Conservation (phyloP, 2,113 vertebrate genomes). For the Thomomys bottae region DNA sequence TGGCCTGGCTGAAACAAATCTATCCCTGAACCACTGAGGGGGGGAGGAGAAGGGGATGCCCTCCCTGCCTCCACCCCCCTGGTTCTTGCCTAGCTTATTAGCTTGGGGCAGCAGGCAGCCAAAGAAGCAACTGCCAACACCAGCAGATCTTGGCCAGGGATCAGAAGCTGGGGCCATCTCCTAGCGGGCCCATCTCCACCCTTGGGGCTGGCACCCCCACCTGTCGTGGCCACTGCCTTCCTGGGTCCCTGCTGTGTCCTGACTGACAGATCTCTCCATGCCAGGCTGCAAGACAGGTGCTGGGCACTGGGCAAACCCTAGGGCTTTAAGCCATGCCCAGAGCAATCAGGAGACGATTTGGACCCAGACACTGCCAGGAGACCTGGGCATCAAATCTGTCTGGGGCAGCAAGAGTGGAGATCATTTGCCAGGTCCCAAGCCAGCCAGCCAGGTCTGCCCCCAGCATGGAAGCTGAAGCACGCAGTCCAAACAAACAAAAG, state of each 20-base stretch:
- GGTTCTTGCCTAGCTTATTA: constrained; percentile 27
- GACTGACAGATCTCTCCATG: constrained; percentile 52
- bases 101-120: constrained; percentile 8
- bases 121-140: constrained; percentile 23
- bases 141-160: constrained; percentile 18
- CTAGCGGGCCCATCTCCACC: background rate
- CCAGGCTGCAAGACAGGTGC: constrained; percentile 40
- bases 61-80: too few species aligned
- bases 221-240: constrained; percentile 21
- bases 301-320: background rate
- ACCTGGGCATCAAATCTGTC: background rate
- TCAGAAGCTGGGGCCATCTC: constrained; percentile 18
- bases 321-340: background rate
- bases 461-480: background rate
- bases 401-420: background rate
- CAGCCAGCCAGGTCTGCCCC: background rate
- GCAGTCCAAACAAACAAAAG: background rate
- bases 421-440: background rate
- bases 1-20: background rate
- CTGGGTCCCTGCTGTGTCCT: constrained; percentile 41
- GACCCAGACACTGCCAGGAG: background rate
- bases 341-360: background rate
- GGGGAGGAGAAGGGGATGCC: too few species aligned
- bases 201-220: background rate
- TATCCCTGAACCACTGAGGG: too few species aligned